Evolutionary conservation across 2,113 vertebrate genomes (phyloP), one percentile per base, ranked within the genome.

Genomic region (Perognathus longimembris): DNA sequence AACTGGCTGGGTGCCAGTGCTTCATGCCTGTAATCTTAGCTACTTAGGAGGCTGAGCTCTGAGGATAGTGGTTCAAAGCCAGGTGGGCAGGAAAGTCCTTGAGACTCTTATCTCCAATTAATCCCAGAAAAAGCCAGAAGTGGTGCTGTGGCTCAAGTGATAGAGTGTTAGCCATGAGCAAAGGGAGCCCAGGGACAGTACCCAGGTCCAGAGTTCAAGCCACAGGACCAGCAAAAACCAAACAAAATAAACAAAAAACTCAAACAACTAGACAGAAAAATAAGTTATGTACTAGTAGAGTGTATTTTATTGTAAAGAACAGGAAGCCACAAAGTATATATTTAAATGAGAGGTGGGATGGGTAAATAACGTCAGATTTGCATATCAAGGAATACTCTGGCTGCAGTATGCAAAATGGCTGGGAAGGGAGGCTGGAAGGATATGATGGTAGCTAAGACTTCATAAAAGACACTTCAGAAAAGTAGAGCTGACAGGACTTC

Each of bases 321-420:
- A 93, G 38, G 45, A 93, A 93, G 45, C 11, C 85, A 91, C 36
- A 76, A 54, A 59, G 12, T 83, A 32, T 80, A 64, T 84, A 90
- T 82, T 76, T 75, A 92, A 76, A n/a, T 75, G 24, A 17, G n/a
- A 9, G 20, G 1, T 79, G 7, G 63, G 42, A 6, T 67, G n/a
- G 59, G 67, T 92, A 40, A 76, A 89, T 21, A 86, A 24, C 30
- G 80, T 57, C 59, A 95, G 38, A 86, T 93, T 90, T 88, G 34
- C 18, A 63, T 76, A 91, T 90, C 57, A 96, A 90, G 45, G 75
- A 81, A 63, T 90, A 64, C 42, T 95, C 70, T 88, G 54, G 70
- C 59, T 81, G 17, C n/a, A 84, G 28, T 61, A 73, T 76, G 42
- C 30, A 90, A 54, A 91, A 63, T 45, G 30, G 26, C 81, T 93